Evolutionary conservation across 1,140 invertebrate species (phyloP).

Genomic region (Drosophila obscura): DNA sequence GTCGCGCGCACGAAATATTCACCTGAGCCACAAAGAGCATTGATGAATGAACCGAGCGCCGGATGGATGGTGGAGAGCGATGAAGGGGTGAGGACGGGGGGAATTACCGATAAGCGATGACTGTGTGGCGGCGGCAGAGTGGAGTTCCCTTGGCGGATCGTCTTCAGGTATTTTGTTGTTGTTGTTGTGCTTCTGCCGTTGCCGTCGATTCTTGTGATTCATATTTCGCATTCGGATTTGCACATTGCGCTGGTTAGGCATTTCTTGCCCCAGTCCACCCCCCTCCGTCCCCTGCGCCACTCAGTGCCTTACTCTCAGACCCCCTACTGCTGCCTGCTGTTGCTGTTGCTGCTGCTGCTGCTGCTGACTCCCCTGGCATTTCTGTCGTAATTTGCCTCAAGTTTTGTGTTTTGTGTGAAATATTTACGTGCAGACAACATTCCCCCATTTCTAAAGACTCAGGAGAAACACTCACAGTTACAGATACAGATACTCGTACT

Average conservation of each 20-base stretch:
- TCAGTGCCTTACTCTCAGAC: no score
- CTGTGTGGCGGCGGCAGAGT: slow-evolving; percentile 39
- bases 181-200: slow-evolving; percentile 13
- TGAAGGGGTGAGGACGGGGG: neutral
- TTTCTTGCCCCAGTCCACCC: slow-evolving; percentile 29
- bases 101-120: slow-evolving; percentile 59
- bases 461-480: no score
- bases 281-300: neutral
- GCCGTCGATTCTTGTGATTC: slow-evolving; percentile 55
- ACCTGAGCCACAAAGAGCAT: slow-evolving; percentile 44
- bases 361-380: no score
- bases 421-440: slow-evolving; percentile 59
- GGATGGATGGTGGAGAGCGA: no score
- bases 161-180: slow-evolving; percentile 1
- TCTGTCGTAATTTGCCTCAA: slow-evolving; percentile 45
- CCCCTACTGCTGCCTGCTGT: no score
- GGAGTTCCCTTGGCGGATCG: slow-evolving; percentile 68
- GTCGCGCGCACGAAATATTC: slow-evolving; percentile 67
- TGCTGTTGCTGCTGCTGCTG: no score
- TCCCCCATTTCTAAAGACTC: slow-evolving; percentile 13
- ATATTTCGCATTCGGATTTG: slow-evolving; percentile 57
- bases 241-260: slow-evolving; percentile 76
- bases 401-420: slow-evolving; percentile 59
- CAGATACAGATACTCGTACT: no score
- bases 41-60: slow-evolving; percentile 63